A percentile compares a stretch with the other conserved stretches of the same genome.
Evolutionary conservation across 1,140 invertebrate genomes (phyloP).

Genomic region (Popillia japonica): DNA sequence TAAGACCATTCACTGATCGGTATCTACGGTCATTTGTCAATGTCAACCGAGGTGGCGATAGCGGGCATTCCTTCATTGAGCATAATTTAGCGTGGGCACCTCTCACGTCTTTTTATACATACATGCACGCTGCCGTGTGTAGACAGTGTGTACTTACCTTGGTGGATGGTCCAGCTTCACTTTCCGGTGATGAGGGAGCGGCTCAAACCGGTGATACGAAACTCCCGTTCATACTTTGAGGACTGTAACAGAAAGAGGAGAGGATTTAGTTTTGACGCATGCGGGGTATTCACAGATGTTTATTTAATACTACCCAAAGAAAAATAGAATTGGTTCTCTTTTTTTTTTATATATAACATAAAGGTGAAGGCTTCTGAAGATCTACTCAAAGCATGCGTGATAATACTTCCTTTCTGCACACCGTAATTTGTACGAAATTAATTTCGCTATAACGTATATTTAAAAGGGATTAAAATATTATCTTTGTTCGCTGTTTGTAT

Average conservation of each 20-base stretch:
- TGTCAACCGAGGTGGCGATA: constrained; percentile 69
- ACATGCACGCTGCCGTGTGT: neutral
- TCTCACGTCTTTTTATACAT: constrained; percentile 13
- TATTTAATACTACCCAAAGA: no score
- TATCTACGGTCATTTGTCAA: constrained; percentile 71
- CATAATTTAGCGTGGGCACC: constrained; percentile 46
- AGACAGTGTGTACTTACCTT: constrained; percentile 45
- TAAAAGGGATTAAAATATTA: no score
- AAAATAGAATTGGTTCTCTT: no score
- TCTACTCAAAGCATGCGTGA: no score
- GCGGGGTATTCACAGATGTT: no score
- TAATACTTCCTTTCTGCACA: no score
- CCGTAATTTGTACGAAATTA: no score
- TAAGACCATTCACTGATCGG: constrained; percentile 67
- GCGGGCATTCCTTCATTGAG: constrained; percentile 59
- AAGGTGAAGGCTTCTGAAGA: no score
- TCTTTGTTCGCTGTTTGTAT: no score
- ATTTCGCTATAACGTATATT: no score
- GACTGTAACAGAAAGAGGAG: constrained; percentile 62
- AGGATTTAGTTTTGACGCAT: neutral
- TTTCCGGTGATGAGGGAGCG: constrained; percentile 41
- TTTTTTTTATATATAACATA: no score
- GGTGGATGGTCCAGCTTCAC: constrained; percentile 48
- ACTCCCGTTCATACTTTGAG: constrained; percentile 68
- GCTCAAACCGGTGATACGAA: constrained; percentile 71